phyloP scores from a whole-genome alignment of 2,113 vertebrate genomes.

The Tursiops truncatus region DNA sequence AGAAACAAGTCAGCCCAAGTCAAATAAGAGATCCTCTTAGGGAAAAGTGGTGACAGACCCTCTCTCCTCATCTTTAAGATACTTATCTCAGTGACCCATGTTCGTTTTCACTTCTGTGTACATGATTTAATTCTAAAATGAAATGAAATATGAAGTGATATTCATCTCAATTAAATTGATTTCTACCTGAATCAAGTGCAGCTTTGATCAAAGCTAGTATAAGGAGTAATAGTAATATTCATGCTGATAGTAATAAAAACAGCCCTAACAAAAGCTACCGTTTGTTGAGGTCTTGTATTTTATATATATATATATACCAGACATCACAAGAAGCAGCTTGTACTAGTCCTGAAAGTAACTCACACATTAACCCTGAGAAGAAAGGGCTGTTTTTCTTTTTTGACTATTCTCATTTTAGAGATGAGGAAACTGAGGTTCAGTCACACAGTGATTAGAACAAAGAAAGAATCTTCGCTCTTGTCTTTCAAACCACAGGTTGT shows the following conservation, averaged over 20 bases:
- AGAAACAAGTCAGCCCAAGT: neutral
- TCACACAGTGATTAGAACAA: neutral
- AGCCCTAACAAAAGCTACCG: neutral
- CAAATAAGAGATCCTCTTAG: neutral
- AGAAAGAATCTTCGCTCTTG: neutral
- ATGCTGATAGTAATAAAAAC: neutral
- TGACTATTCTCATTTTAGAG: neutral
- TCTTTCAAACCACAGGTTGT: neutral
- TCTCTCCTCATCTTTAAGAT: neutral
- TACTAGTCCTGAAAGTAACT: neutral
- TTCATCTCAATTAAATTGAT: neutral
- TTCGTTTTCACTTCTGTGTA: neutral
- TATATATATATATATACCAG: neutral
- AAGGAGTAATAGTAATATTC: neutral
- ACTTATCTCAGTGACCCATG: neutral
- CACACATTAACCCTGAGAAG: neutral
- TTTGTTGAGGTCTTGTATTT: neutral
- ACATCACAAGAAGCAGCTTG: neutral
- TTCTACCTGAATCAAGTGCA: neutral
- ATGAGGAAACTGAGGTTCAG: neutral
- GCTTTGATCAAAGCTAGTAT: neutral
- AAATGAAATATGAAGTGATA: neutral
- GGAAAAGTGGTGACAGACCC: neutral
- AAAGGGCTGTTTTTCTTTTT: neutral
- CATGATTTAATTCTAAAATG: constrained; percentile 11